Base-by-base conservation (phyloP, 2,888 invertebrate species). In the Xanthorhoe designata region DNA sequence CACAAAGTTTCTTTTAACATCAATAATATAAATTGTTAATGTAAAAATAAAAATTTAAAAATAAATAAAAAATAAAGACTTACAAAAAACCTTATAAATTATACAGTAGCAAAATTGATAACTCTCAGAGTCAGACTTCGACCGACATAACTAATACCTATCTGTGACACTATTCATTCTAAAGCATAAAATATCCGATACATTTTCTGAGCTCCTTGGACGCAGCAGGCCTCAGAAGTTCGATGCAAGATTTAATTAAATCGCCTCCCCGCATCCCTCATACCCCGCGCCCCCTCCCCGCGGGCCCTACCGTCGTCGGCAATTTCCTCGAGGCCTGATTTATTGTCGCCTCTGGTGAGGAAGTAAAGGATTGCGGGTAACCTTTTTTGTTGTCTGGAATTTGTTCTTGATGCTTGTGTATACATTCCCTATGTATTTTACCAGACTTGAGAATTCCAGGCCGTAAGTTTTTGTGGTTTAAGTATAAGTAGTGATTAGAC, bases 161-260 rank as follows among this genome's bases (percentile, higher is more conserved):
- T 4, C 2, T 42, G 38, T 13, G 10, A 2, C 38, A 42, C 5
- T 42, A 42, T 10, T 13, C 38, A 13, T 13, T 5, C 38, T 42
- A 3, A 13, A 13, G 4, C 3, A 42, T 15, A 32, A 24, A 60
- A 49, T 18, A 7, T 53, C 6, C 49, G 29, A 35, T 49, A 47
- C 50, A 53, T 17, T 64, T 68, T 68, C 68, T 13, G 7, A 42
- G 32, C 64, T 68, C 60, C 42, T 10, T 55, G 60, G 47, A 18
- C 57, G 42, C 83, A 87, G 87, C 87, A 83, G 86, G 90, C 91
- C 91, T 91, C 91, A 90, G 91, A 90, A 94, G 92, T 94, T 94
- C 94, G 93, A 94, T 93, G 94, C 92, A 94, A 94, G 94, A 94
- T 94, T 94, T 94, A 94, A 94, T 94, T 94, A 94, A 94, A 94